Conservation (phyloP, 53 echinoderm and acorn worm genomes). For the Henricia sp. region DNA sequence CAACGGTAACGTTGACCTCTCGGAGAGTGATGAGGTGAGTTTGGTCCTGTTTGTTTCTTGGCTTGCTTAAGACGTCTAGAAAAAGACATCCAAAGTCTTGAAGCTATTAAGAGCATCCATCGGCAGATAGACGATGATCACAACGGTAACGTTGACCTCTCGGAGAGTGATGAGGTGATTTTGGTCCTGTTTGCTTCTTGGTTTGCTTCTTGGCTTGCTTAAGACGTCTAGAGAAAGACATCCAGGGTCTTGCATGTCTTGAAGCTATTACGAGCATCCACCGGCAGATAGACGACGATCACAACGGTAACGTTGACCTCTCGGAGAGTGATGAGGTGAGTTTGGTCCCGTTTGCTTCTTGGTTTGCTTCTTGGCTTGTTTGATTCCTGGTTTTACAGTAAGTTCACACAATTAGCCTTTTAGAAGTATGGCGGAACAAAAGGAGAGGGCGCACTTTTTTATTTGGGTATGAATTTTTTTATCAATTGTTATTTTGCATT, state of each 20-base stretch:
- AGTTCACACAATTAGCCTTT: too few relatives aligned
- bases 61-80: too few relatives aligned
- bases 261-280: slow-evolving; percentile 91
- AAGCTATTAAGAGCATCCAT: slow-evolving; percentile 87
- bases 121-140: slow-evolving; percentile 95
- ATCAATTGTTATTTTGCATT: too few relatives aligned
- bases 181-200: not conserved
- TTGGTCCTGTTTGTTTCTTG: not conserved
- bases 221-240: slow-evolving; percentile 36
- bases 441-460: too few relatives aligned
- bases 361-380: not conserved
- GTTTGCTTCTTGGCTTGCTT: not conserved
- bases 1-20: slow-evolving; percentile 94
- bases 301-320: slow-evolving; percentile 92
- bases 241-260: slow-evolving; percentile 75
- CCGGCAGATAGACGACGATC: slow-evolving; percentile 94
- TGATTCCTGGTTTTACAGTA: too few relatives aligned
- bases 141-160: slow-evolving; percentile 94
- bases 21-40: slow-evolving; percentile 96
- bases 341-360: not conserved
- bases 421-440: too few relatives aligned
- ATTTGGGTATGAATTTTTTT: too few relatives aligned
- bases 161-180: slow-evolving; percentile 96
- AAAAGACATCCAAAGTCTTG: slow-evolving; percentile 79
- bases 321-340: slow-evolving; percentile 98